phyloP scores from a whole-genome alignment of 2,113 vertebrate species.

The Fulmarus glacialis region DNA sequence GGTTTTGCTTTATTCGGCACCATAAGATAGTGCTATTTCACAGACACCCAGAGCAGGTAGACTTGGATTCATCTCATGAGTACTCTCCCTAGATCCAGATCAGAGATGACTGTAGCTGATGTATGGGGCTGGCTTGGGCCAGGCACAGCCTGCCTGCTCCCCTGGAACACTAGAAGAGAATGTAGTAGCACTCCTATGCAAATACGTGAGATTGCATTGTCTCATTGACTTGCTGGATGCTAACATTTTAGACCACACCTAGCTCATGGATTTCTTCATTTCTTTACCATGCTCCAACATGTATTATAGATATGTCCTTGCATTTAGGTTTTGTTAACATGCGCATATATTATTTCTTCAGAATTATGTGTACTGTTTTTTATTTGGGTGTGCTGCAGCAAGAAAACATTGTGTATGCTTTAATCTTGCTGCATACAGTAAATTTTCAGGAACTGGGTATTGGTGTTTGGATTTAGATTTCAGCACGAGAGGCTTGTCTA shows the following conservation, averaged over 20 bases:
- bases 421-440: not conserved
- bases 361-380: not conserved
- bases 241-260: not conserved
- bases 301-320: not conserved
- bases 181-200: not conserved
- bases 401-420: not conserved
- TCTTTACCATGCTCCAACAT: not conserved
- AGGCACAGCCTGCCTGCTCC: not conserved
- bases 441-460: not conserved
- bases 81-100: not conserved
- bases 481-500: not conserved
- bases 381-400: not conserved
- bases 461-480: not conserved
- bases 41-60: not conserved
- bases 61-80: not conserved
- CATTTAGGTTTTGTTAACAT: not conserved
- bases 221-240: not conserved
- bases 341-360: not conserved
- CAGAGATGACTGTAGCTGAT: not conserved
- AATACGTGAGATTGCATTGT: not conserved
- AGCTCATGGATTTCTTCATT: not conserved
- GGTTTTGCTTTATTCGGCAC: not conserved
- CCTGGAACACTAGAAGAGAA: not conserved
- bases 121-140: not conserved
- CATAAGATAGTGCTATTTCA: not conserved